Percentiles rank a stretch among this genome's conserved stretches.
These are phyloP conservation scores for Belonocnema kinseyi DNA, from an alignment of 1,140 invertebrate species.

Conservation along the genomic window DNA sequence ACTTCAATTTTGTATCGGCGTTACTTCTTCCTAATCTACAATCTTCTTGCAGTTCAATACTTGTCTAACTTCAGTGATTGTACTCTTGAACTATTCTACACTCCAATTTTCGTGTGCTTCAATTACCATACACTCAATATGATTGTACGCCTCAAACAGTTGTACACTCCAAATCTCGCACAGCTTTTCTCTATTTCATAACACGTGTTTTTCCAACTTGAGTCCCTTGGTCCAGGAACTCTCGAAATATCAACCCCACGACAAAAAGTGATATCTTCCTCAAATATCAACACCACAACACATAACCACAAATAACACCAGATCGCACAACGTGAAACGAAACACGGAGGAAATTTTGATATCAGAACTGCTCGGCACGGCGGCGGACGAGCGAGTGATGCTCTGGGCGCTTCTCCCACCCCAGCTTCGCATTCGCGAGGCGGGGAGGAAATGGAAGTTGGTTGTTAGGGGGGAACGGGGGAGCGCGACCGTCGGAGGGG, in stretches of 20 bases:
- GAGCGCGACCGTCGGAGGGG: conserved; percentile 41
- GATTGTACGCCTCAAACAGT: background rate
- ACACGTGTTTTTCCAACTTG: conserved; percentile 10
- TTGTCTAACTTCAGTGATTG: no score
- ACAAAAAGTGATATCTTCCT: background rate
- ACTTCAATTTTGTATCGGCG: no score
- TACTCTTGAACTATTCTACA: no score
- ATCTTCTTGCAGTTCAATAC: no score
- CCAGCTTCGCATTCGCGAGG: conserved; percentile 10
- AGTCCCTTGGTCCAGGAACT: background rate
- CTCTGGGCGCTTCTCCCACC: conserved; percentile 52
- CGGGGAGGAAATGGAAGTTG: conserved; percentile 50
- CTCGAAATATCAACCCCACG: background rate
- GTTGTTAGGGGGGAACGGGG: conserved; percentile 40
- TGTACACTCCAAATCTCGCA: background rate
- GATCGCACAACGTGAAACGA: conserved; percentile 48
- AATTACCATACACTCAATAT: no score
- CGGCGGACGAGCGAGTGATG: conserved; percentile 73
- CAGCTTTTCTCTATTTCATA: background rate
- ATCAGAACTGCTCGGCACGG: conserved; percentile 64
- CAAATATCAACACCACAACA: conserved; percentile 1
- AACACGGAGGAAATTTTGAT: conserved; percentile 38
- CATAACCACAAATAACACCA: conserved; percentile 39
- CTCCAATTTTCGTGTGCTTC: no score
- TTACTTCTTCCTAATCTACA: no score